These are phyloP conservation scores for Lates calcarifer DNA, from an alignment of 2,113 vertebrate genomes.

Conservation along the genomic window DNA sequence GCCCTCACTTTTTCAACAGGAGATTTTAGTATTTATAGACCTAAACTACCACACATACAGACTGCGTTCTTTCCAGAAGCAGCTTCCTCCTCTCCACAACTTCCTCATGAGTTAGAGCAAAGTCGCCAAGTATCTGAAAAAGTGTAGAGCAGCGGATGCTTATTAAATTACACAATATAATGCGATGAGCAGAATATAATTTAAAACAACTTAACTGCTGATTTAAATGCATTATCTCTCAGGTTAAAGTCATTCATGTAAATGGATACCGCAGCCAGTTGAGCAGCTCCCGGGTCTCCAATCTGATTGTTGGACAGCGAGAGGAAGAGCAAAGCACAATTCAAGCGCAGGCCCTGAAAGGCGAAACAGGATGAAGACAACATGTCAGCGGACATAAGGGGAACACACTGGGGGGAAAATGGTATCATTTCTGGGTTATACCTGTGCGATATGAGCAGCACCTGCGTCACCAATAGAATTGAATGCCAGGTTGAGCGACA, in stretches of 20 bases:
- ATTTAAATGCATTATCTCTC: slow-evolving; percentile 45
- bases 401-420: neutral
- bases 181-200: slow-evolving; percentile 35
- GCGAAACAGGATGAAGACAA: slow-evolving; percentile 32
- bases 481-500: slow-evolving; percentile 88
- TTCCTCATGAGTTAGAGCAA: slow-evolving; percentile 87
- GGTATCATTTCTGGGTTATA: slow-evolving; percentile 50
- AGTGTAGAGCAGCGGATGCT: neutral
- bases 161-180: slow-evolving; percentile 23
- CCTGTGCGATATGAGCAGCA: slow-evolving; percentile 86
- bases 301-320: slow-evolving; percentile 89
- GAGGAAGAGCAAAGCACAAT: slow-evolving; percentile 88
- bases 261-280: slow-evolving; percentile 78
- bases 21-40: neutral
- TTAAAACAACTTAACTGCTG: slow-evolving; percentile 28
- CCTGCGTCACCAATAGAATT: slow-evolving; percentile 89
- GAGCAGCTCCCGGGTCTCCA: slow-evolving; percentile 85
- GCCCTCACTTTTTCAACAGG: neutral
- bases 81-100: slow-evolving; percentile 87
- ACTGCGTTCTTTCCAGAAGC: slow-evolving; percentile 72
- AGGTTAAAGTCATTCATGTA: slow-evolving; percentile 42
- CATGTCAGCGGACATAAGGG: neutral
- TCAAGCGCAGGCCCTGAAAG: slow-evolving; percentile 88
- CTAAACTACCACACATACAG: slow-evolving; percentile 54
- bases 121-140: slow-evolving; percentile 86